Percentiles rank a stretch among this genome's conserved stretches.
phyloP scores from a whole-genome alignment of 2,797 vertebrate species.

The Pteronotus mesoamericanus region DNA sequence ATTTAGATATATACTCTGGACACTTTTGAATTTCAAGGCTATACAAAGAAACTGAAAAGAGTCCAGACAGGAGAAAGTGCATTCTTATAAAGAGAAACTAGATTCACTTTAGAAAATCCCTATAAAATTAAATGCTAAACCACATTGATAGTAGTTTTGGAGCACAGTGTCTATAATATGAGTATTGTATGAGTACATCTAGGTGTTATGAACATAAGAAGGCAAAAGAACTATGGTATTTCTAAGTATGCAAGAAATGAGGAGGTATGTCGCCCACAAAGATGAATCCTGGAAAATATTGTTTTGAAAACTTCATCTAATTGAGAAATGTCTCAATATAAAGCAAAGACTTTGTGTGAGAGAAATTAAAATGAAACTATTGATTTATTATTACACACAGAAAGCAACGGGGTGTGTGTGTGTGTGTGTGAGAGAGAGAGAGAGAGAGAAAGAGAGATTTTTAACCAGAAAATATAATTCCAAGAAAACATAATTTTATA shows the following conservation, averaged over 20 bases:
- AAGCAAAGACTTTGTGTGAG: neutral
- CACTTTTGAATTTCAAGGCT: neutral
- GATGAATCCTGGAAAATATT: neutral
- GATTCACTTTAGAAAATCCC: neutral
- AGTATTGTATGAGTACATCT: neutral
- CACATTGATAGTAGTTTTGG: neutral
- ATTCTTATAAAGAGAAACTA: neutral
- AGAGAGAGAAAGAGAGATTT: neutral
- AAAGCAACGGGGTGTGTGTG: neutral
- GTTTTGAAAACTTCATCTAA: neutral
- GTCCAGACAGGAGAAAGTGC: neutral
- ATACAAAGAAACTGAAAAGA: neutral
- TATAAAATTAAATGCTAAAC: neutral
- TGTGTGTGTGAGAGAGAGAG: neutral
- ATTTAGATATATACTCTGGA: neutral
- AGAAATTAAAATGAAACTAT: neutral
- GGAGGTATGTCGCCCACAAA: neutral
- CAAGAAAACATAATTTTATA: slow-evolving; percentile 9
- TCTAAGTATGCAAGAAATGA: neutral
- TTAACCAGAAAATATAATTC: slow-evolving; percentile 24
- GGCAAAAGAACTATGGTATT: neutral
- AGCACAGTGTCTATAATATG: neutral
- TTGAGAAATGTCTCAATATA: neutral
- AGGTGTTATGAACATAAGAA: neutral
- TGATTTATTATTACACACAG: neutral